Evolutionary conservation across 2,888 invertebrate species (phyloP).

Genomic region (Rotaria macrura): DNA sequence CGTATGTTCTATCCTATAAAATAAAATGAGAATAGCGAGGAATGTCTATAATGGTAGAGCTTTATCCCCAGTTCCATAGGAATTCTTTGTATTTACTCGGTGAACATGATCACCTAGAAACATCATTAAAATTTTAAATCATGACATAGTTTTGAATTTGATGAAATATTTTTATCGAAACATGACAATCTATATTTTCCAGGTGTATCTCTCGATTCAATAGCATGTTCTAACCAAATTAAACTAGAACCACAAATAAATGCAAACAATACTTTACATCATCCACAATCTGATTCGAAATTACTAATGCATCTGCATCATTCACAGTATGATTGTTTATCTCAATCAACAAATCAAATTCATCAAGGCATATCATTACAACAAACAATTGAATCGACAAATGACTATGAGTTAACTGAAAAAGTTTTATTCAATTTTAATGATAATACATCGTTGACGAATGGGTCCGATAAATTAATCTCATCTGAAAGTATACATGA

Average conservation of each 20-base stretch:
- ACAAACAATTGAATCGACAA: background rate
- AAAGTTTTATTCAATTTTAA: background rate
- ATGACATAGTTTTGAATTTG: no score
- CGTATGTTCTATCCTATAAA: no score
- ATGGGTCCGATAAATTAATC: no score
- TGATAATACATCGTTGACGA: background rate
- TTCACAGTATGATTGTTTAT: background rate
- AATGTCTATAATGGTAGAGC: no score
- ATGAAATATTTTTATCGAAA: no score
- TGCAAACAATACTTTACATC: background rate
- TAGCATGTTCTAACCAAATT: background rate
- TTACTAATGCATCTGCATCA: background rate
- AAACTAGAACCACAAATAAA: background rate
- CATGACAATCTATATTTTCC: no score
- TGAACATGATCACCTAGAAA: no score
- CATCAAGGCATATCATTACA: background rate
- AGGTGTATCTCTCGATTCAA: background rate
- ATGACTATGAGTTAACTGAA: background rate
- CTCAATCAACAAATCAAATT: background rate
- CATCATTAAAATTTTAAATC: no score
- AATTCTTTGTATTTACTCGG: no score
- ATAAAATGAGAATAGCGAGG: no score
- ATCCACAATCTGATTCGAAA: background rate
- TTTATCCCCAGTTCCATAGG: no score
- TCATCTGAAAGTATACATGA: no score